Percentiles rank a stretch among this genome's conserved stretches.
These are phyloP conservation scores for Drosophila mimetica DNA, from an alignment of 2,888 invertebrate species.

Conservation along the genomic window DNA sequence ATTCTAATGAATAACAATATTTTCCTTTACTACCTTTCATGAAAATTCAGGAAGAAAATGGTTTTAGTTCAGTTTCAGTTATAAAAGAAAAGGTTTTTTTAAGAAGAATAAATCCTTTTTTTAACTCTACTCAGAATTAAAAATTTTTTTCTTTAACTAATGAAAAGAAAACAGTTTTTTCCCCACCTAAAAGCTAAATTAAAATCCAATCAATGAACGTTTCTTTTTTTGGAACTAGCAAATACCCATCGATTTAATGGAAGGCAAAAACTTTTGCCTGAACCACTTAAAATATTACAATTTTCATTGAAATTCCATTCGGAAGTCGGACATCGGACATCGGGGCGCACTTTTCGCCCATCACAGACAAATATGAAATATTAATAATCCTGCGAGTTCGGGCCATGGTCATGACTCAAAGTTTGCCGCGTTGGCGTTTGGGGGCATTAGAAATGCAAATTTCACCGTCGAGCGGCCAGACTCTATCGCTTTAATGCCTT, in stretches of 20 bases:
- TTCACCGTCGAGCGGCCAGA: conserved; percentile 53
- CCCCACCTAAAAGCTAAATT: neutral
- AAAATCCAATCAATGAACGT: neutral
- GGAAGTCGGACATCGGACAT: conserved; percentile 7
- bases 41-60: too few relatives aligned
- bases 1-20: neutral
- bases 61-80: too few relatives aligned
- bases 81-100: too few relatives aligned
- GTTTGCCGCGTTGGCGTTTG: conserved; percentile 20
- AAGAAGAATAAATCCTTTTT: too few relatives aligned
- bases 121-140: neutral
- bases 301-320: conserved; percentile 15
- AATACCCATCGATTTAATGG: conserved; percentile 12
- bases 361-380: conserved; percentile 78
- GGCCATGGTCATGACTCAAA: conserved; percentile 45
- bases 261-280: conserved; percentile 5
- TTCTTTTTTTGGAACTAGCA: neutral
- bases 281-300: conserved; percentile 15
- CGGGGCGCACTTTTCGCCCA: conserved; percentile 56
- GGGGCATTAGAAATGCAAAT: conserved; percentile 73
- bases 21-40: too few relatives aligned
- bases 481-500: conserved; percentile 75
- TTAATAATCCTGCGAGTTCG: conserved; percentile 62
- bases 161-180: neutral
- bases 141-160: neutral